These are phyloP conservation scores for Corynorhinus townsendii DNA, from an alignment of 2,113 vertebrate genomes.

Conservation along the genomic window DNA sequence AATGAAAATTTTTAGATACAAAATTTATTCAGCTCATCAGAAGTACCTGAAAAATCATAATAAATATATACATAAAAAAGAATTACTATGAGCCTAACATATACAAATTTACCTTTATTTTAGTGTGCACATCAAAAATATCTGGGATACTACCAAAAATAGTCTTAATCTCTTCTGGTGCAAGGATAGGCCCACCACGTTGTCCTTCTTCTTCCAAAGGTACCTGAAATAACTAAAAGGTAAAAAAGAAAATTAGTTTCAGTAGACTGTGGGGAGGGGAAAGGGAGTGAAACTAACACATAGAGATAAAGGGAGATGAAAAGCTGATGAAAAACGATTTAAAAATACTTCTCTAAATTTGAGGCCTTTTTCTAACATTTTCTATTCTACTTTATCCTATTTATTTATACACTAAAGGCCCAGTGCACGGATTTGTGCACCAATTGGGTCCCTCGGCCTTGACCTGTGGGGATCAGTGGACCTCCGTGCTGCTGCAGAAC, in stretches of 20 bases:
- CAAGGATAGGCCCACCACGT: constrained; percentile 95
- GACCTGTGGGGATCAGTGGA: too few species aligned
- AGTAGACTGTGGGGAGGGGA: background rate
- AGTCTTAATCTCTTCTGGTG: constrained; percentile 96
- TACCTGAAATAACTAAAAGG: constrained; percentile 91
- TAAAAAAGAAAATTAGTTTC: background rate
- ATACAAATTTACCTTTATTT: constrained; percentile 90
- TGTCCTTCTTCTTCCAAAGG: constrained; percentile 95
- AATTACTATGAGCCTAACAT: background rate
- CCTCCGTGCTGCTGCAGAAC: too few species aligned
- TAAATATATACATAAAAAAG: background rate
- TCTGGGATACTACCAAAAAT: constrained; percentile 99
- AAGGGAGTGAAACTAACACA: background rate
- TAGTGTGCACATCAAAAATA: constrained; percentile 95
- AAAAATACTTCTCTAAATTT: background rate
- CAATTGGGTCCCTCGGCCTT: too few species aligned
- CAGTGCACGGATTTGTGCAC: too few species aligned
- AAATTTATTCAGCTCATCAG: background rate
- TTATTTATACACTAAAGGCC: background rate
- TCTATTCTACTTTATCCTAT: background rate
- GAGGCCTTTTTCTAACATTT: background rate
- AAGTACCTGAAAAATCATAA: background rate
- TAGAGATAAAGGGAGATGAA: background rate
- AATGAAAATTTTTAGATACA: background rate
- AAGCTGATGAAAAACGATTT: background rate